Conservation (phyloP, 2,888 invertebrate species). For the Beris morrisii region DNA sequence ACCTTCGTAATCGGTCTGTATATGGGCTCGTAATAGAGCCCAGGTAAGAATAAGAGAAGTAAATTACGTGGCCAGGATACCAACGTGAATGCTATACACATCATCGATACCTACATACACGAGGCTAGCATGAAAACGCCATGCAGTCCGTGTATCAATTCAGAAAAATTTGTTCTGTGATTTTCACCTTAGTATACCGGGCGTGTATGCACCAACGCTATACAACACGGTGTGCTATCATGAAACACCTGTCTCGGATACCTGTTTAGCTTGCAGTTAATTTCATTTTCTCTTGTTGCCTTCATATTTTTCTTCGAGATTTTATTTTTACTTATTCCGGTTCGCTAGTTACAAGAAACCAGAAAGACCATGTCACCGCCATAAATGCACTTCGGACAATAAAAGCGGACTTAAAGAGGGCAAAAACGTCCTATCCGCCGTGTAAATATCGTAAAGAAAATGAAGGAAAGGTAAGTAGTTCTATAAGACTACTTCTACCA, state of each 20-base stretch:
- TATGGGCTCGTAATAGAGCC: constrained; percentile 8
- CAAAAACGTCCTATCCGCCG: too few relatives aligned
- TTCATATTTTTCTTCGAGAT: constrained; percentile 5
- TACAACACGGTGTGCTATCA: neutral
- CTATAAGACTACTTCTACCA: too few relatives aligned
- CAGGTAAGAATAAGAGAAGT: constrained; percentile 8
- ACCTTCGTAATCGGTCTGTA: constrained; percentile 12
- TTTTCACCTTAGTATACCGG: constrained; percentile 20
- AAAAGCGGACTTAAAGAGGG: too few relatives aligned
- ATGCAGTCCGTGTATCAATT: constrained; percentile 20
- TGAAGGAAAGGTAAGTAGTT: too few relatives aligned
- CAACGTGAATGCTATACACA: neutral
- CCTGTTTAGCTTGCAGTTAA: constrained; percentile 28
- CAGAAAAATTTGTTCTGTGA: constrained; percentile 26
- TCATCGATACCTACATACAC: neutral
- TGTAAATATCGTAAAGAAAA: too few relatives aligned
- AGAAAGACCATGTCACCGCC: too few relatives aligned
- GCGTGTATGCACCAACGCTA: too few relatives aligned
- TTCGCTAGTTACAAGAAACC: too few relatives aligned
- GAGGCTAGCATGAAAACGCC: neutral
- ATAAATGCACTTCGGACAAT: too few relatives aligned
- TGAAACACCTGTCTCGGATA: constrained; percentile 26
- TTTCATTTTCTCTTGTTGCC: constrained; percentile 26
- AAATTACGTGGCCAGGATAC: constrained; percentile 28
- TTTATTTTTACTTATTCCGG: too few relatives aligned